Percentiles rank a stretch among this genome's conserved stretches.
phyloP scores from a whole-genome alignment of 2,113 vertebrate species.

The Planiliza haematocheilus region DNA sequence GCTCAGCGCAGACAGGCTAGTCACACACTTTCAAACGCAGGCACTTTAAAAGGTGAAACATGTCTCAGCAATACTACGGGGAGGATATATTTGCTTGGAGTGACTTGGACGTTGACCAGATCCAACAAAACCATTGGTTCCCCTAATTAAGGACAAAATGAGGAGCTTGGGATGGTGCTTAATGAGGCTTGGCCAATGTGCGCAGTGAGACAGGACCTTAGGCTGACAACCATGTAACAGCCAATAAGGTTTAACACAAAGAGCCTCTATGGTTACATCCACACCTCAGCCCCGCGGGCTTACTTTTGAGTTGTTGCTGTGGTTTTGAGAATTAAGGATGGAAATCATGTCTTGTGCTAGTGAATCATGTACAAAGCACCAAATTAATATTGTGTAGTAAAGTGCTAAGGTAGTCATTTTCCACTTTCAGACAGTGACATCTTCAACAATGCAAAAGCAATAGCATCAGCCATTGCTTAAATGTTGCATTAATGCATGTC shows the following conservation, averaged over 20 bases:
- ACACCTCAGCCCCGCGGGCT: slow-evolving; percentile 2
- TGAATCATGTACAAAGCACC: neutral
- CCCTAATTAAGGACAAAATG: slow-evolving; percentile 70
- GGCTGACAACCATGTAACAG: slow-evolving; percentile 40
- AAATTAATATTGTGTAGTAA: neutral
- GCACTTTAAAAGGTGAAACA: slow-evolving; percentile 40
- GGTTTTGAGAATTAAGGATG: neutral
- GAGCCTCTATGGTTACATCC: slow-evolving; percentile 19
- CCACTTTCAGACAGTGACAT: too few relatives aligned
- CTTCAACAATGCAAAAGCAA: too few relatives aligned
- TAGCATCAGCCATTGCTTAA: too few relatives aligned
- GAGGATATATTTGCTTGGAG: slow-evolving; percentile 40
- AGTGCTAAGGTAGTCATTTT: neutral
- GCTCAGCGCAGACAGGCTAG: slow-evolving; percentile 28
- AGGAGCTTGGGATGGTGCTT: slow-evolving; percentile 65
- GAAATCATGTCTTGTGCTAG: neutral
- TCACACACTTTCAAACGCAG: slow-evolving; percentile 4
- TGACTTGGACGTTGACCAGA: slow-evolving; percentile 66
- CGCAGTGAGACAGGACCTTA: slow-evolving; percentile 51
- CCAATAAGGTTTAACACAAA: slow-evolving; percentile 28
- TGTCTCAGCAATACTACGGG: slow-evolving; percentile 24
- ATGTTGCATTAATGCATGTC: too few relatives aligned
- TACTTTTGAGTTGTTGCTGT: neutral
- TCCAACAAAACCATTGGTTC: slow-evolving; percentile 52
- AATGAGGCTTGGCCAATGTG: slow-evolving; percentile 73